Evolutionary conservation across 2,797 vertebrate species (phyloP), one percentile per base, ranked within the genome.

Genomic region (Rhinophrynus dorsalis): DNA sequence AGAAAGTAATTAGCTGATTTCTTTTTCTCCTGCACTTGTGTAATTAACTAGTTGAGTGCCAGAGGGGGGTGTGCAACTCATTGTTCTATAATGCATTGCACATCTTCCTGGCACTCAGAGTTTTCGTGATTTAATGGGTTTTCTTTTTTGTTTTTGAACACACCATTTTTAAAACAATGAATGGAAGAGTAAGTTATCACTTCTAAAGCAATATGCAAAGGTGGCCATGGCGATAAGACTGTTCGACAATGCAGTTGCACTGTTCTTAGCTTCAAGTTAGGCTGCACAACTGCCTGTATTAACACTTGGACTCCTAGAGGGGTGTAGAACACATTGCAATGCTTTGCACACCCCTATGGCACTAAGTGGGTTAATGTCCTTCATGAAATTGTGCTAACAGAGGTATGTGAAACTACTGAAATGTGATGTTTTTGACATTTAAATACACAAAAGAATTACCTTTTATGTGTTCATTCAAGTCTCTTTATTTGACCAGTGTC

Each of bases 141-240:
- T n/a, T n/a, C n/a, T n/a, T n/a, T n/a, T n/a, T n/a, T n/a, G n/a
- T n/a, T n/a, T n/a, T n/a, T n/a, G n/a, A n/a, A n/a, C n/a, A n/a
- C n/a, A n/a, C n/a, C n/a, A n/a, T n/a, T n/a, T n/a, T n/a, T n/a
- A n/a, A n/a, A n/a, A n/a, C n/a, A n/a, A 24, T 45, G 11, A 18
- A 68, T 71, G 78, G 21, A n/a, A n/a, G 35, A 44, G 54, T 27
- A 59, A 59, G 45, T 20, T 45, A 18, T 73, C 4, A 66, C 72
- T 81, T 76, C n/a, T n/a, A 75, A 76, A 82, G 79, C 44, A 74
- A 75, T 78, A 81, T 80, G 77, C 74, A 80, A 77, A 81, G 45
- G 27, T 70, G 21, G 67, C 44, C 70, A 62, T 79, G 77, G 71
- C 45, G 67, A 80, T 76, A 71, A 29, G 65, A 81, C 77, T 83